A percentile compares a stretch with the other conserved stretches of the same genome.
Conservation (phyloP, 2,888 invertebrate genomes). For the Loripinus fragilis region DNA sequence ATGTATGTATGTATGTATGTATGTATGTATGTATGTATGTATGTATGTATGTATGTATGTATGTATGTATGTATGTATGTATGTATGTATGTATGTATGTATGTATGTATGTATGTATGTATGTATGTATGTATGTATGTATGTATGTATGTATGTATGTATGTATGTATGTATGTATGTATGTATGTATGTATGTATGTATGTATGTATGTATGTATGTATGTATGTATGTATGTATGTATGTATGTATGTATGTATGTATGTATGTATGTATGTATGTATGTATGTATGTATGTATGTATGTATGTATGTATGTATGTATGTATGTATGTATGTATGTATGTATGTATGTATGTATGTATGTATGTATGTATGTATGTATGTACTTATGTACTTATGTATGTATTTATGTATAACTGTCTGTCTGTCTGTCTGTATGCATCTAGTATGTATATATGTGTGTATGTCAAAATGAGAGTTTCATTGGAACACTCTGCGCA, state of each 20-base stretch:
- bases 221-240: slow-evolving; percentile 16
- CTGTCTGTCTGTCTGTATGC: slow-evolving; percentile 1
- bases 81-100: neutral
- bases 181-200: slow-evolving; percentile 6
- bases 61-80: neutral
- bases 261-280: slow-evolving; percentile 9
- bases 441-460: slow-evolving; percentile 4
- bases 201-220: slow-evolving; percentile 13
- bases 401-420: slow-evolving; percentile 10
- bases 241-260: slow-evolving; percentile 16
- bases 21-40: slow-evolving; percentile 21
- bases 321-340: slow-evolving; percentile 6
- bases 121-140: slow-evolving; percentile 8
- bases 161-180: slow-evolving; percentile 8
- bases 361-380: slow-evolving; percentile 13
- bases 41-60: neutral
- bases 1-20: slow-evolving; percentile 15
- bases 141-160: slow-evolving; percentile 8
- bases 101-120: slow-evolving; percentile 8
- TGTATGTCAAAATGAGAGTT: too few relatives aligned
- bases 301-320: slow-evolving; percentile 1
- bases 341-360: slow-evolving; percentile 13
- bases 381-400: too few relatives aligned
- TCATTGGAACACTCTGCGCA: too few relatives aligned
- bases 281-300: slow-evolving; percentile 1